These are phyloP conservation scores for Drosophila sordidapex DNA, from an alignment of 2,888 invertebrate genomes.

Conservation along the genomic window DNA sequence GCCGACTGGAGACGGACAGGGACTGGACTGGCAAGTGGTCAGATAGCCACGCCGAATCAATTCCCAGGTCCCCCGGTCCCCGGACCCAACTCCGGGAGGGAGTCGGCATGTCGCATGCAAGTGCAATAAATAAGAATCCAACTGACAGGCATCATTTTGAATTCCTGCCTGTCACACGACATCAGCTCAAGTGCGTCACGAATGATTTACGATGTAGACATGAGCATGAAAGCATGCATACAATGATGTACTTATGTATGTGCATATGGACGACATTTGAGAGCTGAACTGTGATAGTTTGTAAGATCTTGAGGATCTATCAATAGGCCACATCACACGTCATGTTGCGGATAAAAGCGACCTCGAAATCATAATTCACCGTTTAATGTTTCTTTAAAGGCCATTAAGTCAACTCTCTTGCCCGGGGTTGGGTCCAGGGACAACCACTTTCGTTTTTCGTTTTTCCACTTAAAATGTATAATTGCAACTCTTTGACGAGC, in stretches of 20 bases:
- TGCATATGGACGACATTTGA: conserved; percentile 29
- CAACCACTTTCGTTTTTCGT: conserved; percentile 67
- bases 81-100: conserved; percentile 1
- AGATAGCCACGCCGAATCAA: conserved; percentile 42
- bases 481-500: conserved; percentile 77
- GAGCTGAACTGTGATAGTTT: conserved; percentile 25
- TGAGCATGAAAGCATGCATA: no score
- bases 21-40: conserved; percentile 38
- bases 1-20: conserved; percentile 17
- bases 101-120: conserved; percentile 38
- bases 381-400: conserved; percentile 66
- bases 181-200: conserved; percentile 46
- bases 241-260: not conserved
- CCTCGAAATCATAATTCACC: conserved; percentile 72
- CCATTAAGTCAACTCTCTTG: conserved; percentile 63
- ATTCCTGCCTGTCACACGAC: conserved; percentile 61
- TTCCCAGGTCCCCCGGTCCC: conserved; percentile 19
- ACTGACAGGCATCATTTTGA: conserved; percentile 72
- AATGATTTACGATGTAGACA: conserved; percentile 34
- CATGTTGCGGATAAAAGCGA: conserved; percentile 52
- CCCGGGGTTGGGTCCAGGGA: conserved; percentile 12
- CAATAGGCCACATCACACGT: conserved; percentile 17
- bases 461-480: conserved; percentile 74
- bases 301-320: conserved; percentile 13
- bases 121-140: conserved; percentile 64